Evolutionary conservation across 35 echinoderm and acorn worm species (phyloP), one percentile per base, ranked within the genome.

Genomic region (Patiria miniata): DNA sequence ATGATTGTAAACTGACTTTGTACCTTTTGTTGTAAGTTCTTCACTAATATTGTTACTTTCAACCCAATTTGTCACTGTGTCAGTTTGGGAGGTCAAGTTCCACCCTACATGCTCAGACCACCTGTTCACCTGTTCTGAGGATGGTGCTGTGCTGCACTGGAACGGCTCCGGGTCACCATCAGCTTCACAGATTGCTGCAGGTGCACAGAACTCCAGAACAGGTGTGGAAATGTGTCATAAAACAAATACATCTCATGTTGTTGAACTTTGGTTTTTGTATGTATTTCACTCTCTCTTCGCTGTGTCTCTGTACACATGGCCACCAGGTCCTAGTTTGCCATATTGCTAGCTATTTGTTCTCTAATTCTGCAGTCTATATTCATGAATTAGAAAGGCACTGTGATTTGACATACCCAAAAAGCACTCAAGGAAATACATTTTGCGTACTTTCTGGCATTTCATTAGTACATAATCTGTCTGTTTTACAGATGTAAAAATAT

Each of bases 61-160:
- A 47, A 47, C 4, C 42, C 12, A 6, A 47, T 47, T 47, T 47
- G 42, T 47, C 42, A 60, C 17, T 85, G 3, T 79, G 78, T 39
- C 86, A 99, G 96, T 99, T 68, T 99, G 96, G 96, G 96, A 95
- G 34, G 92, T 99, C 16, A 95, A 92, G 57, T 99, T 99, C 84
- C 96, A 99, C 81, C 93, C 93, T 6, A 82, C 86, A 0, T 92
- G 73, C 60, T 93, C 96, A 21, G 89, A 99, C 77, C 84, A 99
- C 53, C 82, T 98, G 26, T 99, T 99, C 68, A 95, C 96, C 77
- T 99, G 96, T 81, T 99, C 96, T 28, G 93, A 99, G 8, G 96
- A 99, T 90, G 96, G 96, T 39, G 80, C 92, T 16, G 93, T 93
- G n/a, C 86, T 94, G 34, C 96, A 99, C 84, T 99, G 96, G 96